Base-by-base conservation (phyloP, 1,140 invertebrate genomes). In the Centruroides sculpturatus region DNA sequence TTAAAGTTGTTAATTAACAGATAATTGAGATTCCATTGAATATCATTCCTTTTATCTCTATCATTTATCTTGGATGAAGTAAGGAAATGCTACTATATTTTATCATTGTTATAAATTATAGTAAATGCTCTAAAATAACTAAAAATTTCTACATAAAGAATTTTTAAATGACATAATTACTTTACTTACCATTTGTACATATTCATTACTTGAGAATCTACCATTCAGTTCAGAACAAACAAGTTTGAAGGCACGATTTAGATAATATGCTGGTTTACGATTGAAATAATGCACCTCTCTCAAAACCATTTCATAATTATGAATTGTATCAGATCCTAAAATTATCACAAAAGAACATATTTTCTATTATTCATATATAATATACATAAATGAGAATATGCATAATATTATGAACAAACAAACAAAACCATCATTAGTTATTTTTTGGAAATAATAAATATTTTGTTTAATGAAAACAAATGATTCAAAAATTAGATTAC, bases 241-340 rank as follows among this genome's bases (percentile, higher is more conserved):
- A 4, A 98, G 76, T 71, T 94, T 92, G 76, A 98, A 96, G 1
- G 92, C 90, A 62, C 89, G 82, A 75, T 94, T 94, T 50, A 97
- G 77, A 72, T 94, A 93, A 72, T 92, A 92, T 4, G 91, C 90
- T 7, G 92, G 89, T 69, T 94, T 92, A 66, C 86, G 85, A 74
- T 94, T 95, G 66, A 87, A 89, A 76, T 97, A 98, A 61, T 88
- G 83, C 51, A 97, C 86, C 65, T 91, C 60, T n/a, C 66, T 54
- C 34, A 68, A 51, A 55, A 66, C 82, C 73, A 86, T 81, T 71
- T 90, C 83, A 71, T 93, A 94, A 72, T 89, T 89, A 68, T 82
- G 82, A 5, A 90, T 83, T 59, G 84, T 85, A 71, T 92, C 89
- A 1, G 87, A 86, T 36, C 90, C 76, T 77, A 62, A 8, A 59